phyloP scores from a whole-genome alignment of 1,140 invertebrate species.

The Chironomus striatipennis region DNA sequence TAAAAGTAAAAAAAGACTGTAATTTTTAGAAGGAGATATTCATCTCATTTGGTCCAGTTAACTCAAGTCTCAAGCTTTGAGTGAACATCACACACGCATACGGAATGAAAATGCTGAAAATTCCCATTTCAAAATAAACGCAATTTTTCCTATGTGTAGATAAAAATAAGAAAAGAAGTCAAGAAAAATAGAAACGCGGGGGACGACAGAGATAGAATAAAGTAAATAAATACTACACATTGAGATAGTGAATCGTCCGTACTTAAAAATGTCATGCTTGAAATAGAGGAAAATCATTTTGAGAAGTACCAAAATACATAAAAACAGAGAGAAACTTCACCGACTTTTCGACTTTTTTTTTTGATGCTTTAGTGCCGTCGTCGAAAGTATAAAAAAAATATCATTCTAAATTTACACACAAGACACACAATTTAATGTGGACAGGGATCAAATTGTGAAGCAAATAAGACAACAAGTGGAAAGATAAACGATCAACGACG shows the following conservation, averaged over 20 bases:
- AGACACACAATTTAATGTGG: not conserved
- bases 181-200: not conserved
- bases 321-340: not conserved
- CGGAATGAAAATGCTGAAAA: not conserved
- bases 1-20: not conserved
- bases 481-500: not conserved
- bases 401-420: not conserved
- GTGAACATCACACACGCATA: not conserved
- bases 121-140: not conserved
- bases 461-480: not conserved
- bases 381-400: not conserved
- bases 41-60: not conserved
- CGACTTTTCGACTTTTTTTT: too few species aligned
- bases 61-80: not conserved
- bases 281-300: not conserved
- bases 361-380: not conserved
- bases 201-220: not conserved
- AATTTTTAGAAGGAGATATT: conserved; percentile 6
- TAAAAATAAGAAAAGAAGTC: not conserved
- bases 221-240: too few species aligned
- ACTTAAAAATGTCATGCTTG: not conserved
- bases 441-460: too few species aligned
- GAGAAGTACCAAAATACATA: not conserved
- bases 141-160: not conserved
- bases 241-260: not conserved